These are phyloP conservation scores for Plebejus anna DNA, from an alignment of 2,888 invertebrate genomes.

Conservation along the genomic window DNA sequence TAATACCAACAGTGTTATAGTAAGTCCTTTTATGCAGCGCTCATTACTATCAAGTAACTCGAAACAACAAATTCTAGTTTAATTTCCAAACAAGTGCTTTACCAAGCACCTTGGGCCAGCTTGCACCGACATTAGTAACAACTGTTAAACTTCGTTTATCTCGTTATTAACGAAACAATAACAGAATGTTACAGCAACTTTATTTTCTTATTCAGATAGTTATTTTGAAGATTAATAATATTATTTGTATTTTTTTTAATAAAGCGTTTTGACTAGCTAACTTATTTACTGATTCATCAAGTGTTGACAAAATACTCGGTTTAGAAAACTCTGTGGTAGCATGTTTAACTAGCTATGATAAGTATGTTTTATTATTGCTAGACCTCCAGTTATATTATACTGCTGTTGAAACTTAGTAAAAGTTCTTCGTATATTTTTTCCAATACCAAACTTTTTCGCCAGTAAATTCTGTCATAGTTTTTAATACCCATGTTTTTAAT, in stretches of 20 bases:
- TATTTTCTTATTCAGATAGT: not conserved
- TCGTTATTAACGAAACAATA: not conserved
- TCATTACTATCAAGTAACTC: not conserved
- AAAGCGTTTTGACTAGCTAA: too few relatives aligned
- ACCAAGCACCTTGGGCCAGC: not conserved
- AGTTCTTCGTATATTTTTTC: not conserved
- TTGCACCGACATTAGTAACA: constrained; percentile 5
- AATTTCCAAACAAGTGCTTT: not conserved
- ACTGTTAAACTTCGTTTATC: constrained; percentile 17
- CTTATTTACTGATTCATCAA: too few relatives aligned
- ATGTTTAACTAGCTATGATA: not conserved
- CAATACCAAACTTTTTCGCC: not conserved
- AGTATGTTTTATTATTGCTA: not conserved
- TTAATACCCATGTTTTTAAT: too few relatives aligned
- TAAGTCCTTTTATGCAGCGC: not conserved
- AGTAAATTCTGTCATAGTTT: not conserved
- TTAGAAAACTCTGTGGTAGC: too few relatives aligned
- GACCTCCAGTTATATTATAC: not conserved
- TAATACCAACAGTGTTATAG: too few relatives aligned
- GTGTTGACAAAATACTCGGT: too few relatives aligned
- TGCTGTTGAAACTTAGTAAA: not conserved
- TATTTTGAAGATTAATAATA: too few relatives aligned
- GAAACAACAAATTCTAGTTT: not conserved
- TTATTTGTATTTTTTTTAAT: too few relatives aligned
- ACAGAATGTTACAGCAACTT: not conserved